Conservation (phyloP, 2,888 invertebrate species). For the Aelia acuminata region DNA sequence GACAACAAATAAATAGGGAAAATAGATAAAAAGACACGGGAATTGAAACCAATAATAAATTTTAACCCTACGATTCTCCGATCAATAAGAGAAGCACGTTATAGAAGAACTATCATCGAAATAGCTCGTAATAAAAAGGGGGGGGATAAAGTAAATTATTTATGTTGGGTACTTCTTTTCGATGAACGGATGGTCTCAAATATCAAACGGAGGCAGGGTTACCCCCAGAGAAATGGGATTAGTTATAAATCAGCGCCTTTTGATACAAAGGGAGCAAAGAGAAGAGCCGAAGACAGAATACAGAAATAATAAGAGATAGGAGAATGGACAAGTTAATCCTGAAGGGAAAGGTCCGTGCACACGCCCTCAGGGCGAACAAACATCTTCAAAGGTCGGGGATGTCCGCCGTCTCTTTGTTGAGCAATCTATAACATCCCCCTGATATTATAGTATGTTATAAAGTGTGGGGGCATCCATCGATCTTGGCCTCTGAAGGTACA, state of each 20-base stretch:
- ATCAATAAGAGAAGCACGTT: no score
- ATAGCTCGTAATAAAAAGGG: no score
- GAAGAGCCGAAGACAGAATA: not conserved
- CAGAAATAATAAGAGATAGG: slow-evolving; percentile 10
- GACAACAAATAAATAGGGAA: no score
- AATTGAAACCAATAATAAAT: no score
- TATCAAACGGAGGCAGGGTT: not conserved
- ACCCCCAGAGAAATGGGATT: not conserved
- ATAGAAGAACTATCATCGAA: no score
- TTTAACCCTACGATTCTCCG: no score
- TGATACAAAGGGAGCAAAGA: not conserved
- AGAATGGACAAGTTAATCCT: not conserved
- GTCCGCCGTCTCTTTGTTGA: not conserved
- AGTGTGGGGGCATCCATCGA: not conserved
- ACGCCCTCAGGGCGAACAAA: not conserved
- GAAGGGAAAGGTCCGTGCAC: not conserved
- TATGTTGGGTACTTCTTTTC: no score
- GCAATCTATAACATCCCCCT: not conserved
- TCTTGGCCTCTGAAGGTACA: not conserved
- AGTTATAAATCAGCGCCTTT: not conserved
- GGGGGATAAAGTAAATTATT: no score
- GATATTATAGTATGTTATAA: not conserved
- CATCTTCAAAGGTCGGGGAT: not conserved
- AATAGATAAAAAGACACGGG: no score
- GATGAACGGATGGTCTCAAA: no score